Conservation (phyloP, 1,140 invertebrate species). For the Phymorhynchus buccinoides region DNA sequence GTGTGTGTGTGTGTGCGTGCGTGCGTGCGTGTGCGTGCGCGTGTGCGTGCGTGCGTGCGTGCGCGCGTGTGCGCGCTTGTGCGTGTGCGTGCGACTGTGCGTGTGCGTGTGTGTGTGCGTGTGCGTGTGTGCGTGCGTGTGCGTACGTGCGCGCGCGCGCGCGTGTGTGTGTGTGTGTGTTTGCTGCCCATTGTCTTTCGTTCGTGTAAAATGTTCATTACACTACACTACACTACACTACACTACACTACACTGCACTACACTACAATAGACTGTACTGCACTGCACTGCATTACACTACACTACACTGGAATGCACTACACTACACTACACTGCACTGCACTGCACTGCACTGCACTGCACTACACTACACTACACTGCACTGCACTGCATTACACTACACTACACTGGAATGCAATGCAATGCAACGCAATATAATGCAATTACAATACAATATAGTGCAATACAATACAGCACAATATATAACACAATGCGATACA, state of each 20-base stretch:
- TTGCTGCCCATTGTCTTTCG: no score
- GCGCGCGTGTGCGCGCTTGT: no score
- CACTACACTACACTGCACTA: conserved; percentile 41
- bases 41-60: no score
- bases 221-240: conserved; percentile 38
- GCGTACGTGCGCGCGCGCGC: no score
- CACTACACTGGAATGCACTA: conserved; percentile 32
- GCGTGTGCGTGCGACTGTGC: no score
- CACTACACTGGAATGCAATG: not conserved
- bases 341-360: not conserved
- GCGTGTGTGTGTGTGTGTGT: no score
- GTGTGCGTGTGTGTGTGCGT: no score
- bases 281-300: conserved; percentile 38
- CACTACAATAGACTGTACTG: conserved; percentile 31
- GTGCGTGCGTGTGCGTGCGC: no score
- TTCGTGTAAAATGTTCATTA: not conserved
- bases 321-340: conserved; percentile 22
- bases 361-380: not conserved
- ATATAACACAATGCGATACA: not conserved
- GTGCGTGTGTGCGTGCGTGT: no score
- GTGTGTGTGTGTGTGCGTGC: no score
- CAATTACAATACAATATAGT: not conserved
- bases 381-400: not conserved
- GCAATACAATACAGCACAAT: not conserved
- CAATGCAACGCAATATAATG: no score